Base-by-base conservation (phyloP, 1,140 invertebrate species). In the Thalassaphorura encarpata region DNA sequence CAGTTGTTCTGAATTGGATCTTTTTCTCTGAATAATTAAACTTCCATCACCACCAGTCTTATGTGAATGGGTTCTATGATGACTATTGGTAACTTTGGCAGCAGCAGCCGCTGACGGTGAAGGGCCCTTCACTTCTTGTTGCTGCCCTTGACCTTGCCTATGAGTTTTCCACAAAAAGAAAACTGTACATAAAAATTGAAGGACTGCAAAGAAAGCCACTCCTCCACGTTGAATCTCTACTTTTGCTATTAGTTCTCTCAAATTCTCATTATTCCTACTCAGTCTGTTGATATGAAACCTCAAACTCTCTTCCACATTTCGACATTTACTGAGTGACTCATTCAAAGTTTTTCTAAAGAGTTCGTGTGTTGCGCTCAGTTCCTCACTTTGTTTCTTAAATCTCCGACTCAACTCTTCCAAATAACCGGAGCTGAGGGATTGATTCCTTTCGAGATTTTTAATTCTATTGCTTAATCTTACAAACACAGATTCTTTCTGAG, bases 301-400 rank as follows among this genome's bases (percentile, higher is more conserved):
- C 19, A 45, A 41, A 6, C 52, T 26, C 3, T 54, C 42, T 59
- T 65, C 60, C n/a, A 65, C 24, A 21, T 40, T 36, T 28, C 51
- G 60, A 13, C 23, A 43, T 24, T 58, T 60, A 6, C 39, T 33
- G 5, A 45, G 4, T 6, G 57, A 57, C 15, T 62, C 57, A 51
- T 65, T 62, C 16, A 62, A 21, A 45, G 23, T 47, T 21, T 47
- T 54, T 46, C 54, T 56, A 4, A 54, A 48, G 0, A 21, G 15
- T 39, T 65, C 57, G 42, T 40, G 50, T 1, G 56, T 8, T n/a
- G 36, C 13, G 24, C 48, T 19, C 3, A 56, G 52, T 8, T 97
- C 92, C 70, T 97, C 93, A 28, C 93, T 89, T 75, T 98, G 93
- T 58, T 89, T 89, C 63, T 95, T 94, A 71, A 97, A 97, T 40